Conservation (phyloP, 2,113 vertebrate genomes). For the Haemorhous mexicanus region DNA sequence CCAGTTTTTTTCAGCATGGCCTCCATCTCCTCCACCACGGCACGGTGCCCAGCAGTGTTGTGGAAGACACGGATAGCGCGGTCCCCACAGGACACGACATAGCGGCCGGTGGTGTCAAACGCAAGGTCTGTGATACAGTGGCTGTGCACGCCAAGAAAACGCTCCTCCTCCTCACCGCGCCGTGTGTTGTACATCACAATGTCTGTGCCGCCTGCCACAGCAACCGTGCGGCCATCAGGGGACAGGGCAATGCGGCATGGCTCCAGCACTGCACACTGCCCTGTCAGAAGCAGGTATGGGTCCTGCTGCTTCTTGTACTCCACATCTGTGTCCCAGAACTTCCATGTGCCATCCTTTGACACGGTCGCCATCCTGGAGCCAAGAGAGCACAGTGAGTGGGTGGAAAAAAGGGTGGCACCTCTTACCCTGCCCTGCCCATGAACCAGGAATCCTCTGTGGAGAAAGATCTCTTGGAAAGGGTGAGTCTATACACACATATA, state of each 20-base stretch:
- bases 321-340: slow-evolving; percentile 93
- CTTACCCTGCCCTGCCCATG: too few species aligned
- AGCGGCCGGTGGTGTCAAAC: slow-evolving; percentile 86
- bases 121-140: slow-evolving; percentile 76
- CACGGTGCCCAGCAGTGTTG: slow-evolving; percentile 85
- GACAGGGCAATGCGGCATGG: slow-evolving; percentile 82
- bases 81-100: slow-evolving; percentile 87
- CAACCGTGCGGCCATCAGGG: slow-evolving; percentile 81
- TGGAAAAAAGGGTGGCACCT: fast-evolving
- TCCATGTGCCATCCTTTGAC: slow-evolving; percentile 95
- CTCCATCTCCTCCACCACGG: slow-evolving; percentile 86
- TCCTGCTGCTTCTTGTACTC: slow-evolving; percentile 97
- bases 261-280: slow-evolving; percentile 69
- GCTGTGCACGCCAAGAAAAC: slow-evolving; percentile 75
- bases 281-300: slow-evolving; percentile 86
- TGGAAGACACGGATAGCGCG: slow-evolving; percentile 85
- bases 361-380: slow-evolving; percentile 87
- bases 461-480: neutral
- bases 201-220: slow-evolving; percentile 76
- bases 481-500: fast-evolving
- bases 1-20: slow-evolving; percentile 81
- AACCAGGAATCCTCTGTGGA: neutral
- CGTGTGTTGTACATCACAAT: slow-evolving; percentile 79
- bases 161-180: slow-evolving; percentile 82
- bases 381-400: fast-evolving